A percentile compares a stretch with the other conserved stretches of the same genome.
These are phyloP conservation scores for Volucella inflata DNA, from an alignment of 2,888 invertebrate genomes.

Conservation along the genomic window DNA sequence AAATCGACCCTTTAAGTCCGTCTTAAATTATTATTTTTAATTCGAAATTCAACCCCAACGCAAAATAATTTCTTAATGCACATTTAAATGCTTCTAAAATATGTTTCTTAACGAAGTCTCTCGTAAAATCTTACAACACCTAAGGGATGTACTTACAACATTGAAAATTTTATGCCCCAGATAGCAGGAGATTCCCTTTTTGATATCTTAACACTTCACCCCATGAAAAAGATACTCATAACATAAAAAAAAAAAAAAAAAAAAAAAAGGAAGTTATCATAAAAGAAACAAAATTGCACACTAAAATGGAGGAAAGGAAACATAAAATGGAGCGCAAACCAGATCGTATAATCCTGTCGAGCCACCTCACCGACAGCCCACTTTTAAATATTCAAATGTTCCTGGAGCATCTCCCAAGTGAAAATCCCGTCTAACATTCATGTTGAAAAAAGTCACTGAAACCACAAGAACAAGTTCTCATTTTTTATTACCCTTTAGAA, in stretches of 20 bases:
- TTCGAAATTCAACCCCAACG: too few relatives aligned
- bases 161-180: slow-evolving; percentile 16
- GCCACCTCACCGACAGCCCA: background rate
- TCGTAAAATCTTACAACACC: slow-evolving; percentile 29
- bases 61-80: too few relatives aligned
- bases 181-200: slow-evolving; percentile 12
- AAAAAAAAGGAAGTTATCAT: background rate
- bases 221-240: slow-evolving; percentile 8
- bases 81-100: background rate
- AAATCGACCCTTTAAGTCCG: too few relatives aligned
- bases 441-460: slow-evolving; percentile 11
- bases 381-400: slow-evolving; percentile 33
- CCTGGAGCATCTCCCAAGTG: background rate
- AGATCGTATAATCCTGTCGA: slow-evolving; percentile 16
- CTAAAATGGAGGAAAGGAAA: slow-evolving; percentile 16
- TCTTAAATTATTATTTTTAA: too few relatives aligned
- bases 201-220: slow-evolving; percentile 35
- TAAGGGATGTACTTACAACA: slow-evolving; percentile 19
- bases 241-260: slow-evolving; percentile 1
- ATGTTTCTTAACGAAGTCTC: slow-evolving; percentile 15
- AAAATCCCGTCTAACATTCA: background rate
- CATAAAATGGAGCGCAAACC: slow-evolving; percentile 19
- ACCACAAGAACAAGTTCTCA: slow-evolving; percentile 39
- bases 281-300: slow-evolving; percentile 37
- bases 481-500: slow-evolving; percentile 57